Conservation (phyloP, 2,797 vertebrate genomes). For the Poecilia velifera region DNA sequence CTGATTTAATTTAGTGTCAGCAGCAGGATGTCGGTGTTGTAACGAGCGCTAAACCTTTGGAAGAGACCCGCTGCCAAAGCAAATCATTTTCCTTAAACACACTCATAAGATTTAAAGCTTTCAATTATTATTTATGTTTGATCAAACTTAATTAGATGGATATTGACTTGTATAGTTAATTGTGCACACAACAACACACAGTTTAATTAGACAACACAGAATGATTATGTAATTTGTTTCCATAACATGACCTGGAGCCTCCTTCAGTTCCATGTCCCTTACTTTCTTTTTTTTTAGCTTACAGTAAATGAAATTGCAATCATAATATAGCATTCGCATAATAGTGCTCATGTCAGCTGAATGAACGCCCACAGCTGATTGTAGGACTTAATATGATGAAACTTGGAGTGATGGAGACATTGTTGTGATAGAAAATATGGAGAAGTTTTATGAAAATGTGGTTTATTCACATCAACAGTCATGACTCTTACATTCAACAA, state of each 20-base stretch:
- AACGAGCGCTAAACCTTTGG: not conserved
- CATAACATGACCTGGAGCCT: not conserved
- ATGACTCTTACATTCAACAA: not conserved
- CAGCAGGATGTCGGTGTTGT: not conserved
- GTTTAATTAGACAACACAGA: not conserved
- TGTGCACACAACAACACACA: not conserved
- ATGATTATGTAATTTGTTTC: not conserved
- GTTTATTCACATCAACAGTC: not conserved
- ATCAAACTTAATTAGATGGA: not conserved
- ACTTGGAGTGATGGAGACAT: not conserved
- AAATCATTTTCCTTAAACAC: not conserved
- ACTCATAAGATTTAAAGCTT: not conserved
- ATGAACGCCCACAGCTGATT: not conserved
- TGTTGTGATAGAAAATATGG: not conserved
- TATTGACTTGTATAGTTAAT: not conserved
- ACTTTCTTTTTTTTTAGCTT: not conserved
- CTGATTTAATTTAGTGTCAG: not conserved
- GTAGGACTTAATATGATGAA: not conserved
- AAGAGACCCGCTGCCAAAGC: not conserved
- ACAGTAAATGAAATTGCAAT: not conserved
- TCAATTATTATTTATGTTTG: not conserved
- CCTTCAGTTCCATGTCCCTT: too few species aligned
- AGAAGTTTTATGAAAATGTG: not conserved
- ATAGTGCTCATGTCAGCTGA: not conserved
- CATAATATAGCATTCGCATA: not conserved